Conservation (phyloP, 2,888 invertebrate genomes). For the Morpho helenor region DNA sequence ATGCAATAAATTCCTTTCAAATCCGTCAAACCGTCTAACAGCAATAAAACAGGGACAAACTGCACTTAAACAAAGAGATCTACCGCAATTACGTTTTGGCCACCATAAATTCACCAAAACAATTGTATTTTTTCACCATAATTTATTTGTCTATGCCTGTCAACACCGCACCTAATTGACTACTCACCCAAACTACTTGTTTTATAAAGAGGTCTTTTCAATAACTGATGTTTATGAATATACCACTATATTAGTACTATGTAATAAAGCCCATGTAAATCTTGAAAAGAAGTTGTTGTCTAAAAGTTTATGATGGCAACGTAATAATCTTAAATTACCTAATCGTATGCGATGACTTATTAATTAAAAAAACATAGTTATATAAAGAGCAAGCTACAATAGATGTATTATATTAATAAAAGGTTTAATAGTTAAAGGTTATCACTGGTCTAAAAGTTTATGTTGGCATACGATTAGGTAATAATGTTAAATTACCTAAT, state of each 20-base stretch:
- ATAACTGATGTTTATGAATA: background rate
- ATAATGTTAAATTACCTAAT: too few species aligned
- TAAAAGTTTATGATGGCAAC: too few species aligned
- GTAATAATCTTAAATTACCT: too few species aligned
- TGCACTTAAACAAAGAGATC: conserved; percentile 50
- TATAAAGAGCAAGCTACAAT: too few species aligned
- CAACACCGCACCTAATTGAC: conserved; percentile 49
- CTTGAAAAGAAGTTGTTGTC: too few species aligned
- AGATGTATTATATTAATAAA: too few species aligned
- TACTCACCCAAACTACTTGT: conserved; percentile 12
- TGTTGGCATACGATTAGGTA: too few species aligned
- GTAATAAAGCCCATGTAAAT: background rate
- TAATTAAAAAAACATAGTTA: too few species aligned
- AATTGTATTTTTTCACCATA: conserved; percentile 45
- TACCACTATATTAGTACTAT: background rate
- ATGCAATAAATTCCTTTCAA: conserved; percentile 45
- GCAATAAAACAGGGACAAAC: conserved; percentile 48
- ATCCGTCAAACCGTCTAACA: conserved; percentile 38
- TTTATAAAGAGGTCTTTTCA: conserved; percentile 7
- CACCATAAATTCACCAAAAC: conserved; percentile 56
- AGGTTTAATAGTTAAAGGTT: too few species aligned
- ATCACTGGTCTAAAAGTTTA: too few species aligned
- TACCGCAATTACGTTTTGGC: conserved; percentile 64
- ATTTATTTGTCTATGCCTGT: conserved; percentile 50
- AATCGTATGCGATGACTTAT: too few species aligned